Evolutionary conservation across 2,113 vertebrate species (phyloP).

Genomic region (Piprites chloris): DNA sequence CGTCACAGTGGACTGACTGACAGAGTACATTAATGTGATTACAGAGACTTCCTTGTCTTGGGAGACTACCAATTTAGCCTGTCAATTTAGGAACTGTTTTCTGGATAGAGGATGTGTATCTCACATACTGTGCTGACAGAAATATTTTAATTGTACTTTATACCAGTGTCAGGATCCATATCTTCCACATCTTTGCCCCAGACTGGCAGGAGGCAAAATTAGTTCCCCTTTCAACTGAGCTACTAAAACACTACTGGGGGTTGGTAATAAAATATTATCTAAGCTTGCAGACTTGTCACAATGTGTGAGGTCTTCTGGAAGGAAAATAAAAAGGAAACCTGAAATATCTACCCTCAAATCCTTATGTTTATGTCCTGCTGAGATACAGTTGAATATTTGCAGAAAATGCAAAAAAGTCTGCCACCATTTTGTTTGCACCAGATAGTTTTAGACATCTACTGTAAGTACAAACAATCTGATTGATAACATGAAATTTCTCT

Average conservation of each 20-base stretch:
- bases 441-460: neutral
- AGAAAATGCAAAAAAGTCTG: neutral
- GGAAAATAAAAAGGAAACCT: neutral
- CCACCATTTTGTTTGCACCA: neutral
- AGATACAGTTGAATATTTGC: neutral
- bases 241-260: neutral
- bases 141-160: neutral
- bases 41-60: neutral
- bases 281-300: neutral
- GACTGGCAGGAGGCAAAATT: neutral
- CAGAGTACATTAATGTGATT: neutral
- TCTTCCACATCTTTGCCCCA: neutral
- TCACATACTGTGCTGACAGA: neutral
- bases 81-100: neutral
- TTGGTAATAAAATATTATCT: neutral
- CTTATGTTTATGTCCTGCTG: neutral
- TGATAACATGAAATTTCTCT: neutral
- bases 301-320: neutral
- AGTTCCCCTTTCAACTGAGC: neutral
- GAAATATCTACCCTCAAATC: neutral
- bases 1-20: neutral
- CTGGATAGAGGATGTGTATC: neutral
- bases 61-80: neutral
- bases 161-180: neutral
- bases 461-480: neutral